These are phyloP conservation scores for Pyrgilauda ruficollis DNA, from an alignment of 2,113 vertebrate genomes.

Conservation along the genomic window DNA sequence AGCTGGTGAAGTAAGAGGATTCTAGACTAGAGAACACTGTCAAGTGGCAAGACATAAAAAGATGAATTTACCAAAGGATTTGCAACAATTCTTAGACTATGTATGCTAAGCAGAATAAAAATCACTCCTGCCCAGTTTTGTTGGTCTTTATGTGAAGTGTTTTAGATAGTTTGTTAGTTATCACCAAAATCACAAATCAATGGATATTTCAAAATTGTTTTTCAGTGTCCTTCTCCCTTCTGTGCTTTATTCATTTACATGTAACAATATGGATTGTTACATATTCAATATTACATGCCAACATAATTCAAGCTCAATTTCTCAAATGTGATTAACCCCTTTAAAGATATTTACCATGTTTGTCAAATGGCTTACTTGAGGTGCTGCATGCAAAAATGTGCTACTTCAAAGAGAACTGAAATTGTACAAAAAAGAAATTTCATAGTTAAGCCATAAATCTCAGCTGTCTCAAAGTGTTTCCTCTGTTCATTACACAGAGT, in stretches of 20 bases:
- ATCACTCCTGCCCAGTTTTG: neutral
- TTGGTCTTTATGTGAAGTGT: neutral
- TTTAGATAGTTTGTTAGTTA: neutral
- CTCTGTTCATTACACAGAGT: neutral
- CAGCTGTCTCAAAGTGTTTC: neutral
- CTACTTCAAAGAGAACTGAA: neutral
- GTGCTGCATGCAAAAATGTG: neutral
- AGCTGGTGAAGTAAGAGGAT: neutral
- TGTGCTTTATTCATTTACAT: neutral
- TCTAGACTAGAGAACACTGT: neutral
- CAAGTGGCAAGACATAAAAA: neutral
- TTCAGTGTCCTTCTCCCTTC: neutral
- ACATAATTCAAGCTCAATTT: neutral
- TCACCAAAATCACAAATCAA: neutral
- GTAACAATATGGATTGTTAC: neutral
- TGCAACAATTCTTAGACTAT: neutral
- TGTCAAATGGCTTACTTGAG: neutral
- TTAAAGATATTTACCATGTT: neutral
- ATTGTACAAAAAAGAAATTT: neutral
- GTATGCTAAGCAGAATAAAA: neutral
- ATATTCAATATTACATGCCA: neutral
- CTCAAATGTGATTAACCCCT: neutral
- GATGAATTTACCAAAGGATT: slow-evolving; percentile 1
- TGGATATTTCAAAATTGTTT: neutral
- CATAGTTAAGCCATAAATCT: neutral